Evolutionary conservation across 1,140 invertebrate species (phyloP), one percentile per base, ranked within the genome.

Genomic region (Rhyzopertha dominica): DNA sequence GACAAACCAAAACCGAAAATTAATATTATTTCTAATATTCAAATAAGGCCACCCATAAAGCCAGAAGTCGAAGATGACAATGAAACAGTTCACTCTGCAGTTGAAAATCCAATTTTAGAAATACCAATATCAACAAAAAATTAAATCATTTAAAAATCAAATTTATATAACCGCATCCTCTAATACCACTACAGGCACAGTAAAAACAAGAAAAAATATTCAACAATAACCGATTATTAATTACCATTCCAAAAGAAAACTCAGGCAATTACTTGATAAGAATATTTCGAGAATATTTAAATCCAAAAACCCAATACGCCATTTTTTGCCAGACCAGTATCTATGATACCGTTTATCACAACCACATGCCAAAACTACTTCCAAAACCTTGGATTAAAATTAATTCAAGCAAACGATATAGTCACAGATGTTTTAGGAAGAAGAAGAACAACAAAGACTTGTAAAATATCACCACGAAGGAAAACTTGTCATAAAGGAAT

Each of bases 361-460:
- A n/a, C n/a, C n/a, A n/a, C n/a, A n/a, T n/a, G n/a, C 8, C 47
- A 51, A 43, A 54, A 25, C 5, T 43, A 29, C 9, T 50, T 51
- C 29, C 47, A 44, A 44, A 53, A 50, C 32, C 37, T 24, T 16
- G 20, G 40, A 7, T 56, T 43, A 10, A 53, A 53, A 47, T 20
- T 56, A 14, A 20, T 49, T 26, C 37, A 36, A 35, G 38, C 30
- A 17, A 39, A 35, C 34, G 29, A 43, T 18, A 35, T 43, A 10
- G 26, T 43, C 1, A 37, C 31, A 43, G 5, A 56, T 24, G 24
- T 18, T 5, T 30, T 30, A 5, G 28, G n/a, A 26, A 16, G 12
- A 32, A 43, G 18, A 43, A 12, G 30, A 43, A 43, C 17, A 30
- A 18, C 10, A 19, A 1, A 18, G 34, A 29, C 19, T 43, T 37